Evolutionary conservation across 1,140 invertebrate species (phyloP).

Genomic region (Octopus sinensis): DNA sequence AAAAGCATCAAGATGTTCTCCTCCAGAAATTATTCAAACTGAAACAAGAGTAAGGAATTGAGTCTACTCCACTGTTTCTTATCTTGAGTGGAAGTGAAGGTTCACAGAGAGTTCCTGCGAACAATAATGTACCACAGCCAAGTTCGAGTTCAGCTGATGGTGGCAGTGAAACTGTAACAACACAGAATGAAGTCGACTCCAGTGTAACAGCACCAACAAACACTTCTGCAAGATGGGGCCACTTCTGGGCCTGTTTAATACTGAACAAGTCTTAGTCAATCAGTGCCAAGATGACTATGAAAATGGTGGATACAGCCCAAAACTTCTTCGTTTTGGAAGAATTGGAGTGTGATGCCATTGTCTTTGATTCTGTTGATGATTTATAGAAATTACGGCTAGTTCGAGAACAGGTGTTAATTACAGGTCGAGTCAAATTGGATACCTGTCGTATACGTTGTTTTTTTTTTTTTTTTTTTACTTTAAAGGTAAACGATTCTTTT

Average conservation of each 20-base stretch:
- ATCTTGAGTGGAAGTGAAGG: background rate
- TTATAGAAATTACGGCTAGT: constrained; percentile 72
- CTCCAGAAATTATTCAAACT: constrained; percentile 83
- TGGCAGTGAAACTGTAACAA: too few species aligned
- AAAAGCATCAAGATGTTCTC: constrained; percentile 90
- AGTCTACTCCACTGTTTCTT: constrained; percentile 47
- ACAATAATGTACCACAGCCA: too few species aligned
- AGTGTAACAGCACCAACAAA: too few species aligned
- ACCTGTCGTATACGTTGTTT: too few species aligned
- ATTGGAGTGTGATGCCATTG: constrained; percentile 78
- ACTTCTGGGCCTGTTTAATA: constrained; percentile 27
- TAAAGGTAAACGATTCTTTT: too few species aligned
- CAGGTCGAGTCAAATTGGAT: constrained; percentile 57
- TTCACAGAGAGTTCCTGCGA: too few species aligned
- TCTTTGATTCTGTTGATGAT: constrained; percentile 79
- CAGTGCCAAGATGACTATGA: constrained; percentile 67
- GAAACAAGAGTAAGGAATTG: constrained; percentile 68
- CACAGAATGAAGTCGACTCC: too few species aligned
- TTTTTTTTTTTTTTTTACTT: too few species aligned
- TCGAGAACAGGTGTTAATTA: constrained; percentile 59
- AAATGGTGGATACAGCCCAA: constrained; percentile 80
- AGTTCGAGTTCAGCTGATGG: too few species aligned
- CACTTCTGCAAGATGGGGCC: too few species aligned
- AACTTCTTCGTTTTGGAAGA: constrained; percentile 67
- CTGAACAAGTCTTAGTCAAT: constrained; percentile 63